Evolutionary conservation across 2,888 invertebrate species (phyloP).

Genomic region (Lamproptera curius): DNA sequence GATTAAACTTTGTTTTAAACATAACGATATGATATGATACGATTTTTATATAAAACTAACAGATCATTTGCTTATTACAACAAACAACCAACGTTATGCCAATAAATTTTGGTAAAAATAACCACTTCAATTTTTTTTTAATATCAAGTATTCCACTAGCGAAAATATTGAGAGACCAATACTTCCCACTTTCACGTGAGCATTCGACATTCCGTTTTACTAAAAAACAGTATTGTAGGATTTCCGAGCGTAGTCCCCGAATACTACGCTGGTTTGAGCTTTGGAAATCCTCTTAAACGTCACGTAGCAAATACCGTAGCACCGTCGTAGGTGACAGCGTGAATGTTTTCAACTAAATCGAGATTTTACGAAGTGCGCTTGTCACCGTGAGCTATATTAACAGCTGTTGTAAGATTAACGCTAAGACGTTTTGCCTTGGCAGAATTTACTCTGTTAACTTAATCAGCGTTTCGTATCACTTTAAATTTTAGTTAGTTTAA

Average conservation of each 20-base stretch:
- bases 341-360: conserved; percentile 13
- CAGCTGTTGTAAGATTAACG: conserved; percentile 7
- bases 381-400: not conserved
- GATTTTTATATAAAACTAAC: no score
- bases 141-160: no score
- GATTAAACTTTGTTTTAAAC: no score
- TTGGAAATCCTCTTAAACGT: conserved; percentile 1
- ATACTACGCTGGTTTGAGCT: not conserved
- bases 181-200: no score
- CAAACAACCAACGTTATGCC: no score
- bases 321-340: not conserved
- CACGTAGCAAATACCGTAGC: not conserved
- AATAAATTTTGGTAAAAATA: no score
- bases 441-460: no score
- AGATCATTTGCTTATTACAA: not conserved
- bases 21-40: no score
- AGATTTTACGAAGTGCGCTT: conserved; percentile 10
- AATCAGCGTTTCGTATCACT: no score
- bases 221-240: not conserved
- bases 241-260: not conserved
- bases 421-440: not conserved
- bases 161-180: no score
- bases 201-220: not conserved
- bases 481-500: no score
- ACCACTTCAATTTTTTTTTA: no score